Conservation (phyloP, 2,113 vertebrate species). For the Cettia cetti region DNA sequence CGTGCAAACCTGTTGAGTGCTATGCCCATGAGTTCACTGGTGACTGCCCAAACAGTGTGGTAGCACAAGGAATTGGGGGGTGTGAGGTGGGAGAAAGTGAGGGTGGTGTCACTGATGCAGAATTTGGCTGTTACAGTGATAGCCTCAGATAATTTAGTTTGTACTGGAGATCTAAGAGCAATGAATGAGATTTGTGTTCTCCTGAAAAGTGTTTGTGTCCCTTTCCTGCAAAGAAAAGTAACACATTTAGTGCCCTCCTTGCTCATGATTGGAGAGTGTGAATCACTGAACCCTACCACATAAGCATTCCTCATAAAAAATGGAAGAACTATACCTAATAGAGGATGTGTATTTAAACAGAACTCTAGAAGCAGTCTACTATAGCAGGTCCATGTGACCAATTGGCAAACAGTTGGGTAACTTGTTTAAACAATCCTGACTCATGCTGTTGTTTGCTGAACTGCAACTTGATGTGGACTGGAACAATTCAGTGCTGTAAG, state of each 20-base stretch:
- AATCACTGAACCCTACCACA: neutral
- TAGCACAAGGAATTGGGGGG: neutral
- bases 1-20: neutral
- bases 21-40: neutral
- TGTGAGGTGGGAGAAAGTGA: neutral
- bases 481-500: neutral
- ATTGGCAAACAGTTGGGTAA: neutral
- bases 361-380: neutral
- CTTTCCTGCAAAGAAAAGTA: neutral
- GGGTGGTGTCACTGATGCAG: neutral
- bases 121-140: neutral
- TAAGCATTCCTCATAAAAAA: neutral
- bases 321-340: neutral
- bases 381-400: neutral
- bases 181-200: neutral
- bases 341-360: neutral
- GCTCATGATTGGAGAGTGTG: neutral
- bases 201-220: neutral
- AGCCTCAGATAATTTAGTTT: neutral
- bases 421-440: conserved; percentile 25
- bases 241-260: neutral
- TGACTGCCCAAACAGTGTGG: neutral
- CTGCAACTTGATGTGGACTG: neutral
- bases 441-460: conserved; percentile 15
- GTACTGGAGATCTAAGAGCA: neutral